Percentiles rank a stretch among this genome's conserved stretches.
Evolutionary conservation across 1,140 invertebrate species (phyloP).

Genomic region (Paramacrobiotus metropolitanus): DNA sequence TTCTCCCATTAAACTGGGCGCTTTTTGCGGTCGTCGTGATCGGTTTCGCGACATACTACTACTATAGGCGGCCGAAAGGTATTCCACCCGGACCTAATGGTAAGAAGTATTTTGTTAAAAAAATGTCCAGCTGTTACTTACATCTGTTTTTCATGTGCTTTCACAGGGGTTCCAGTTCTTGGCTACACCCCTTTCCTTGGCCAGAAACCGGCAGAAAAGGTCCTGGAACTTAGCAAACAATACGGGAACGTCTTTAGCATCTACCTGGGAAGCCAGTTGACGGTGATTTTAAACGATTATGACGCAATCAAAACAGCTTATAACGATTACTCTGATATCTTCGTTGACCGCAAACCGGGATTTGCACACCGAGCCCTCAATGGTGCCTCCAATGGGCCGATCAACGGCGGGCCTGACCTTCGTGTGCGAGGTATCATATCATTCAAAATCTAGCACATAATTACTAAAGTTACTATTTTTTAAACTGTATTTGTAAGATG

Average conservation of each 20-base stretch:
- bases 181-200: neutral
- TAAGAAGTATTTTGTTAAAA: no score
- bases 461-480: no score
- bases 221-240: neutral
- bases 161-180: neutral
- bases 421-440: no score
- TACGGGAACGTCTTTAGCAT: constrained; percentile 13
- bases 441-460: no score
- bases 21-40: no score
- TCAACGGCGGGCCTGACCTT: no score
- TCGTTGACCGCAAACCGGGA: constrained; percentile 14
- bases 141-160: no score
- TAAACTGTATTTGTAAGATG: no score
- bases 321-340: constrained; percentile 17
- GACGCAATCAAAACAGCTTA: constrained; percentile 14
- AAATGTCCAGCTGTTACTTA: no score
- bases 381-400: neutral
- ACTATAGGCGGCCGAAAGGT: neutral
- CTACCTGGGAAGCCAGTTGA: constrained; percentile 15
- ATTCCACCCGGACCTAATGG: neutral
- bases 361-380: neutral
- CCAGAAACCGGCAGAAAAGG: neutral
- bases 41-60: neutral
- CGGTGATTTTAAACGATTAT: constrained; percentile 17
- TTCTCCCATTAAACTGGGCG: no score